A percentile compares a stretch with the other conserved stretches of the same genome.
phyloP scores from a whole-genome alignment of 2,113 vertebrate genomes.

The Paramisgurnus dabryanus region DNA sequence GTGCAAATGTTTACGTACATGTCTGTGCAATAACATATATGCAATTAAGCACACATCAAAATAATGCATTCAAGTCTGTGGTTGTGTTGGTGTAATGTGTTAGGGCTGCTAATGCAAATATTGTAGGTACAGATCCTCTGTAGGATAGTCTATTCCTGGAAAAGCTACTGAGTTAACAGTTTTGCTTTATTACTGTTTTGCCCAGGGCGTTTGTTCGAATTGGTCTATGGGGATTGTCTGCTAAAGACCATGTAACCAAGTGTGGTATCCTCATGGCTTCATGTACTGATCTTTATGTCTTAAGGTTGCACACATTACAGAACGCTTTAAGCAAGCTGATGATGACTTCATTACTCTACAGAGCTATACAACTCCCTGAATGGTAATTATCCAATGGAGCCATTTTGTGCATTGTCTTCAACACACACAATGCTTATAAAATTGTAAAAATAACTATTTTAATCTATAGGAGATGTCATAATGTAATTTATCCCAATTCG shows the following conservation, averaged over 20 bases:
- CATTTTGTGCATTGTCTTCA: neutral
- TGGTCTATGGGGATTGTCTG: slow-evolving; percentile 7
- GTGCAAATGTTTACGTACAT: neutral
- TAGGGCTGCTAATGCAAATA: slow-evolving; percentile 14
- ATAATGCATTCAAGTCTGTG: slow-evolving; percentile 5
- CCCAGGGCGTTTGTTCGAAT: slow-evolving; percentile 2
- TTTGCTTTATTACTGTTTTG: slow-evolving; percentile 13
- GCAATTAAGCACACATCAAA: neutral
- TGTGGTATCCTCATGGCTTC: neutral
- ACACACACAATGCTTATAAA: neutral
- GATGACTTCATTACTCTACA: neutral
- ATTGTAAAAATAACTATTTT: neutral
- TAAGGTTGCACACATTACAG: slow-evolving; percentile 3
- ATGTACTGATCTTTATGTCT: neutral
- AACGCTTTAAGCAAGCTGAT: neutral
- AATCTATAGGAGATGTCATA: too few relatives aligned
- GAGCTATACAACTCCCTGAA: neutral
- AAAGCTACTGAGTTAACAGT: slow-evolving; percentile 3
- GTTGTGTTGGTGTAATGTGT: neutral
- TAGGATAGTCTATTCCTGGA: neutral
- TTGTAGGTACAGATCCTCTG: neutral
- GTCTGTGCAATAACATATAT: neutral
- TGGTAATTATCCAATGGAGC: neutral
- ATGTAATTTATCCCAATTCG: too few relatives aligned
- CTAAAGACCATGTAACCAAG: slow-evolving; percentile 13